A percentile compares a stretch with the other conserved stretches of the same genome.
Conservation (phyloP, 2,797 vertebrate genomes). For the Hafferia zeledoni region DNA sequence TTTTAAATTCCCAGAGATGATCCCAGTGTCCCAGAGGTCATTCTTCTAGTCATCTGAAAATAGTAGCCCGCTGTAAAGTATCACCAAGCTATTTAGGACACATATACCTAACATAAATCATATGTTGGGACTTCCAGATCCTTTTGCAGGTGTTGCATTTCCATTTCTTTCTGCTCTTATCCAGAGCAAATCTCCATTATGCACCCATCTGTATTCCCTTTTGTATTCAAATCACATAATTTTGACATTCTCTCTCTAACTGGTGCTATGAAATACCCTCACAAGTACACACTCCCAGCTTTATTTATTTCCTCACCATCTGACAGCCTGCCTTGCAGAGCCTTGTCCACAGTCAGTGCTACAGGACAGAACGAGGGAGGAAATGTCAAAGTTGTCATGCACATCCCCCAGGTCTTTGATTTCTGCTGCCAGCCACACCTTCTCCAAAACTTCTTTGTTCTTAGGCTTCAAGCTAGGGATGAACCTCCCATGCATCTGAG, state of each 20-base stretch:
- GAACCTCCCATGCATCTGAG: background rate
- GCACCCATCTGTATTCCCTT: background rate
- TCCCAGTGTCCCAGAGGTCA: background rate
- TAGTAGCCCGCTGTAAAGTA: background rate
- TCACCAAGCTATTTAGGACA: conserved; percentile 14
- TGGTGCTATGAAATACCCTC: background rate
- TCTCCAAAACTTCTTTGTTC: background rate
- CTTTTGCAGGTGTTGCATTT: background rate
- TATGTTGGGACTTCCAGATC: background rate
- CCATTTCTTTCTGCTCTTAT: background rate
- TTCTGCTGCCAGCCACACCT: background rate
- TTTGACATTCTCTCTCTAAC: background rate
- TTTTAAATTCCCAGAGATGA: background rate
- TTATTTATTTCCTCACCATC: background rate
- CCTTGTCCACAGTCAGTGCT: background rate
- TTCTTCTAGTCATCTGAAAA: conserved; percentile 31
- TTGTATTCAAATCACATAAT: background rate
- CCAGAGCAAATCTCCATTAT: background rate
- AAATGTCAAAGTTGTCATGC: background rate
- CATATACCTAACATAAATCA: background rate
- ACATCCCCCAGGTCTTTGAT: background rate
- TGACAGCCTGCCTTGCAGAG: background rate
- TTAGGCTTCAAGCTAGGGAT: background rate
- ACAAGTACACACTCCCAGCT: background rate
- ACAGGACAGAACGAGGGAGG: background rate